A percentile compares a stretch with the other conserved stretches of the same genome.
Evolutionary conservation across 2,888 invertebrate genomes (phyloP).

Genomic region (Omphaloscelis lunosa): DNA sequence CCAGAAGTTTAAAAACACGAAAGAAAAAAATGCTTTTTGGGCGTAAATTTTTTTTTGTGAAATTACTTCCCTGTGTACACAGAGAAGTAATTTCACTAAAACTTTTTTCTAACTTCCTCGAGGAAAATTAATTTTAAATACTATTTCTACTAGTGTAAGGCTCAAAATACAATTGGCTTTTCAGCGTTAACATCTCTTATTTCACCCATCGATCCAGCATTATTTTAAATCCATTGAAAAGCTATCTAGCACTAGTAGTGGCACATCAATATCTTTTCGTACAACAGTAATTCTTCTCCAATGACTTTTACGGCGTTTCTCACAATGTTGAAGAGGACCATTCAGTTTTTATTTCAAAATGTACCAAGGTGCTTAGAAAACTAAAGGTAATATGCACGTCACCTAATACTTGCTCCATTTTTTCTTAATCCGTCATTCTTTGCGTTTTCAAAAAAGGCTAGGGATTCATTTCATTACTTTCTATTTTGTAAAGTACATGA

Average conservation of each 20-base stretch:
- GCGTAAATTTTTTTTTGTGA: neutral
- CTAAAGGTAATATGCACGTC: neutral
- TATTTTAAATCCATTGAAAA: conserved; percentile 16
- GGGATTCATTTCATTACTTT: neutral
- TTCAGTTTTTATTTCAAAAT: conserved; percentile 20
- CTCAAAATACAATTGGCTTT: neutral
- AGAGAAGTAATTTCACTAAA: no score
- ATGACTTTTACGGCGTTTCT: conserved; percentile 30
- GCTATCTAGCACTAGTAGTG: conserved; percentile 11
- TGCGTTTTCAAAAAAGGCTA: neutral
- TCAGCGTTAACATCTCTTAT: neutral
- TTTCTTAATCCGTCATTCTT: neutral
- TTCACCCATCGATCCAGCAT: neutral
- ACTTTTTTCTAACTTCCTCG: no score
- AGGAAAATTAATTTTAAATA: neutral
- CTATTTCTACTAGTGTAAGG: neutral
- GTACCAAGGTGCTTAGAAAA: neutral
- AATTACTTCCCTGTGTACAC: neutral
- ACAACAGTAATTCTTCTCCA: conserved; percentile 28
- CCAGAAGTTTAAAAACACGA: no score
- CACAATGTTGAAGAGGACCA: neutral
- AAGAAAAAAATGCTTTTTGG: neutral
- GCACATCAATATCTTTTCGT: conserved; percentile 42
- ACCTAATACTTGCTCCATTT: neutral
- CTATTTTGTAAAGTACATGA: no score